Conservation (phyloP, 2,888 invertebrate species). For the Hemithea aestivaria region DNA sequence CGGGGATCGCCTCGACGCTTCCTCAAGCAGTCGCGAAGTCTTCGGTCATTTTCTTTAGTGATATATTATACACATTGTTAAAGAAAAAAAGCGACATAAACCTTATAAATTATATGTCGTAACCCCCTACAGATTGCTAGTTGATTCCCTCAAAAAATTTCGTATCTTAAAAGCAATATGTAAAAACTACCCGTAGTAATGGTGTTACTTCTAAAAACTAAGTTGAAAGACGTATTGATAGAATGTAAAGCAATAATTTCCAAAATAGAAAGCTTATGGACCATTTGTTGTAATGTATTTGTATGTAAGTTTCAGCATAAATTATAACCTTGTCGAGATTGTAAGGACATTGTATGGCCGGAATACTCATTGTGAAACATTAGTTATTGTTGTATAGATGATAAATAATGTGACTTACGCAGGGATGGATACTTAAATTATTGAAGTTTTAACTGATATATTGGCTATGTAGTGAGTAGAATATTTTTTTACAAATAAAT, state of each 20-base stretch:
- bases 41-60: too few species aligned
- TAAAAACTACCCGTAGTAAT: constrained; percentile 31
- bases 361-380: constrained; percentile 77
- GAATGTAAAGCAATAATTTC: constrained; percentile 53
- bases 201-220: constrained; percentile 30
- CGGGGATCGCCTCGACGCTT: too few species aligned
- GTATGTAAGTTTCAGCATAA: constrained; percentile 73
- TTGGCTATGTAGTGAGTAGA: constrained; percentile 84
- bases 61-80: too few species aligned
- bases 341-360: constrained; percentile 50
- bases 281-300: constrained; percentile 65
- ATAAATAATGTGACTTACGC: constrained; percentile 80
- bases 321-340: constrained; percentile 70
- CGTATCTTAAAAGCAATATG: constrained; percentile 32
- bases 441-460: constrained; percentile 80
- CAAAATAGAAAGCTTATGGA: constrained; percentile 66
- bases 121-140: constrained; percentile 4
- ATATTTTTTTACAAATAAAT: constrained; percentile 86
- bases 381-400: constrained; percentile 78
- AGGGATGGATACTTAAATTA: constrained; percentile 81
- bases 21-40: too few species aligned
- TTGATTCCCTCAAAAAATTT: constrained; percentile 16
- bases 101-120: too few species aligned
- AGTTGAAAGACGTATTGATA: constrained; percentile 40
- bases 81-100: too few species aligned